Evolutionary conservation across 2,888 invertebrate genomes (phyloP).

Genomic region (Rutpela maculata): DNA sequence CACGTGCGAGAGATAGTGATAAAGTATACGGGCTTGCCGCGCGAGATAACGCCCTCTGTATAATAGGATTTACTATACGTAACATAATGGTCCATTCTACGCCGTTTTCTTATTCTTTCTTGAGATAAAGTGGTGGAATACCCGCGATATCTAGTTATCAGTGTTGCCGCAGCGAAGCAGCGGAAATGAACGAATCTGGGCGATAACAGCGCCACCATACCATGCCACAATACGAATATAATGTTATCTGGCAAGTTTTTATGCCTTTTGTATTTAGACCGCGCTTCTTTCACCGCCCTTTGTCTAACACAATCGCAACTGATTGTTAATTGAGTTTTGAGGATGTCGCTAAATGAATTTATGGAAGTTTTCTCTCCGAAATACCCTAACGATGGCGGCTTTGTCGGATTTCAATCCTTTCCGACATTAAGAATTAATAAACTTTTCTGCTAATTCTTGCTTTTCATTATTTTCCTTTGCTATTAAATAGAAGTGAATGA

Average conservation of each 20-base stretch:
- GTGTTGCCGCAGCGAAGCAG: conserved; percentile 72
- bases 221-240: conserved; percentile 70
- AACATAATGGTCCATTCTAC: conserved; percentile 76
- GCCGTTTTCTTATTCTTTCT: conserved; percentile 75
- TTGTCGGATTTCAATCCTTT: conserved; percentile 38
- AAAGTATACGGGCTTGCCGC: conserved; percentile 72
- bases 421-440: conserved; percentile 23
- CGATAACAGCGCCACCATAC: conserved; percentile 71
- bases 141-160: conserved; percentile 75
- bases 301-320: conserved; percentile 71
- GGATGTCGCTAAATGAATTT: conserved; percentile 70
- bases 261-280: conserved; percentile 70
- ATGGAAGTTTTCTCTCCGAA: conserved; percentile 63
- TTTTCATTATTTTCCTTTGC: conserved; percentile 9
- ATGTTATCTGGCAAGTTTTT: conserved; percentile 72
- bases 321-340: conserved; percentile 72
- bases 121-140: conserved; percentile 74
- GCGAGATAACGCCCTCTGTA: conserved; percentile 74
- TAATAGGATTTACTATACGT: conserved; percentile 76
- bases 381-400: conserved; percentile 53
- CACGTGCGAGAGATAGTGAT: conserved; percentile 73
- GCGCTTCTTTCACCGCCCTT: conserved; percentile 68
- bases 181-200: conserved; percentile 75
- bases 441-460: conserved; percentile 17
- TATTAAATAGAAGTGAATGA: background rate